Evolutionary conservation across 1,140 invertebrate genomes (phyloP).

Genomic region (Venturia canescens): DNA sequence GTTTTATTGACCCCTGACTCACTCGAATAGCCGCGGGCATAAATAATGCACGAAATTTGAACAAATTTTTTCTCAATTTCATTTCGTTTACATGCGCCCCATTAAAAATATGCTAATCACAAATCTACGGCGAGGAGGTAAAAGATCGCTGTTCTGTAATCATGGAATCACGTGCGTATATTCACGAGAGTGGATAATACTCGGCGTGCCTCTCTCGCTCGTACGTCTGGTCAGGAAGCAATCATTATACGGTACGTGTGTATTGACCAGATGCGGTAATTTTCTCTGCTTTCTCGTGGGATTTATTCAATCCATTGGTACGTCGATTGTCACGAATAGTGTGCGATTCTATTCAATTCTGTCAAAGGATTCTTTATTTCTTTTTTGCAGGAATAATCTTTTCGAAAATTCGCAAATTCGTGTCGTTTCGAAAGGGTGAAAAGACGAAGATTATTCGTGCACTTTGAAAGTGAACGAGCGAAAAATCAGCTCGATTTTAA

Average conservation of each 20-base stretch:
- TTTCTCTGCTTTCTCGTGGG: constrained; percentile 2
- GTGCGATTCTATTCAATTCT: background rate
- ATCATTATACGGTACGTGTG: background rate
- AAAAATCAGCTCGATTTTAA: no score
- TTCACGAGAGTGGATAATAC: constrained; percentile 1
- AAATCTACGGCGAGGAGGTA: background rate
- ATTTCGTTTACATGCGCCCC: background rate
- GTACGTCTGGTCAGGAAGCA: constrained; percentile 2
- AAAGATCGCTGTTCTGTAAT: background rate
- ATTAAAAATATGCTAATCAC: background rate
- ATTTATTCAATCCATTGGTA: background rate
- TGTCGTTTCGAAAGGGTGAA: background rate
- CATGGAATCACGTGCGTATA: background rate
- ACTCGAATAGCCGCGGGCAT: no score
- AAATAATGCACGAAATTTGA: no score
- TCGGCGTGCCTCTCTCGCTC: background rate
- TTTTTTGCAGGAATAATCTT: background rate
- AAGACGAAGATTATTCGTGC: background rate
- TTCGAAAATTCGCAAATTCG: background rate
- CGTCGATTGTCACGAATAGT: background rate
- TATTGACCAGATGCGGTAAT: constrained; percentile 4
- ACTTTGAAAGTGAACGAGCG: background rate
- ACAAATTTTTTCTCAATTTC: background rate
- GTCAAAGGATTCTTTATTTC: background rate
- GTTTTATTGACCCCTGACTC: no score